These are phyloP conservation scores for Mylabris phalerata DNA, from an alignment of 1,140 invertebrate species.

Conservation along the genomic window DNA sequence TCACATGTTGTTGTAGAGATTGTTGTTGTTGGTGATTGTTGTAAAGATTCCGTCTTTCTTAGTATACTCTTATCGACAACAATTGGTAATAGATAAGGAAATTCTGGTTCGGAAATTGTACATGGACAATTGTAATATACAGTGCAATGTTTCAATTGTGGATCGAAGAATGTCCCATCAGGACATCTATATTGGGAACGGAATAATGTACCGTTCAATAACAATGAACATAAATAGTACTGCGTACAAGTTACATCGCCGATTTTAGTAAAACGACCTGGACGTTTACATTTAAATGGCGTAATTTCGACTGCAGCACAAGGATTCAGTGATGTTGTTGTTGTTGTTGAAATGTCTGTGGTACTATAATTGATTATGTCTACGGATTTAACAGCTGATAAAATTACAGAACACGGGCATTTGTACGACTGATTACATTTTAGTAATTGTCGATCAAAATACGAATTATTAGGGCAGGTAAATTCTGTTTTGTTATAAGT, in stretches of 20 bases:
- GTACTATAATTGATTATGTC: neutral
- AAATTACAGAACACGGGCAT: slow-evolving; percentile 1
- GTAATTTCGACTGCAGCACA: neutral
- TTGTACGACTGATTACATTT: slow-evolving; percentile 4
- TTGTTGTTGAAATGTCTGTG: too few relatives aligned
- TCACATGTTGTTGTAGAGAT: too few relatives aligned
- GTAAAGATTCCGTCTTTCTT: neutral
- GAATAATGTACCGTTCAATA: slow-evolving; percentile 1
- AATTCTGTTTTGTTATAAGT: slow-evolving; percentile 5
- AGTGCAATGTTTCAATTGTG: neutral
- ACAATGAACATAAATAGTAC: slow-evolving; percentile 5
- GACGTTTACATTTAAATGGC: neutral
- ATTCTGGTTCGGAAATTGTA: neutral
- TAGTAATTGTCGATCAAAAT: slow-evolving; percentile 6
- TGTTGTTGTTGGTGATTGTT: too few relatives aligned
- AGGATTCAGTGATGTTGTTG: neutral
- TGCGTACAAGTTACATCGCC: slow-evolving; percentile 2
- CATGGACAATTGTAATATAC: slow-evolving; percentile 2
- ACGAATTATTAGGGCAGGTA: neutral
- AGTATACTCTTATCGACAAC: neutral
- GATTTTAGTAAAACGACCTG: slow-evolving; percentile 6
- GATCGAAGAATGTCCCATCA: slow-evolving; percentile 7
- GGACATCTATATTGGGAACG: slow-evolving; percentile 1
- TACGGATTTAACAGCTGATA: neutral
- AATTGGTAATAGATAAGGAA: neutral